Percentiles rank a stretch among this genome's conserved stretches.
Evolutionary conservation across 2,888 invertebrate species (phyloP).

Genomic region (Linnaemya tessellans): DNA sequence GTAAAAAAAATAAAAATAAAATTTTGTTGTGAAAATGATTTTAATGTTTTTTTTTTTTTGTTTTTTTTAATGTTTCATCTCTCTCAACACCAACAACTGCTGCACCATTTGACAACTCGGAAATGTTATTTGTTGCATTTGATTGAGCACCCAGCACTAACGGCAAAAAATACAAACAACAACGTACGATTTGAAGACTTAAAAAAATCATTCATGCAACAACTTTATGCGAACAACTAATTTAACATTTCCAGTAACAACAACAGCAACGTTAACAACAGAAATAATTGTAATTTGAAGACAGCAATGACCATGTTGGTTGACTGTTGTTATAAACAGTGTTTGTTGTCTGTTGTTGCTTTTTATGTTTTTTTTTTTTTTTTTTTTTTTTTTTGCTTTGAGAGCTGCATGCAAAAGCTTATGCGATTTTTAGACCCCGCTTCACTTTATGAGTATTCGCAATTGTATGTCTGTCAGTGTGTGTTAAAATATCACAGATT

Average conservation of each 20-base stretch:
- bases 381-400: no score
- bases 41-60: constrained; percentile 29
- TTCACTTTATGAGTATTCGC: neutral
- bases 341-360: constrained; percentile 38
- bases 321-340: constrained; percentile 54
- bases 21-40: constrained; percentile 58
- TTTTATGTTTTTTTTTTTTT: constrained; percentile 1
- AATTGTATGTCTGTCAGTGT: neutral
- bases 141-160: constrained; percentile 71
- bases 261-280: constrained; percentile 44
- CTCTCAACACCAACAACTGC: constrained; percentile 34
- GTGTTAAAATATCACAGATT: constrained; percentile 12
- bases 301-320: constrained; percentile 72
- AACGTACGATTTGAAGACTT: constrained; percentile 5
- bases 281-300: constrained; percentile 70
- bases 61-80: constrained; percentile 36
- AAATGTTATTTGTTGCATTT: constrained; percentile 72
- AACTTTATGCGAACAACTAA: constrained; percentile 54
- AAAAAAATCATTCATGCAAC: constrained; percentile 56
- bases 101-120: constrained; percentile 69
- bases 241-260: constrained; percentile 42
- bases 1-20: constrained; percentile 25
- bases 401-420: constrained; percentile 42
- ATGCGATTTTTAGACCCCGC: constrained; percentile 28
- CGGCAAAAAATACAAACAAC: constrained; percentile 50